Percentiles rank a stretch among this genome's conserved stretches.
These are phyloP conservation scores for Apamea monoglypha DNA, from an alignment of 2,888 invertebrate species.

Conservation along the genomic window DNA sequence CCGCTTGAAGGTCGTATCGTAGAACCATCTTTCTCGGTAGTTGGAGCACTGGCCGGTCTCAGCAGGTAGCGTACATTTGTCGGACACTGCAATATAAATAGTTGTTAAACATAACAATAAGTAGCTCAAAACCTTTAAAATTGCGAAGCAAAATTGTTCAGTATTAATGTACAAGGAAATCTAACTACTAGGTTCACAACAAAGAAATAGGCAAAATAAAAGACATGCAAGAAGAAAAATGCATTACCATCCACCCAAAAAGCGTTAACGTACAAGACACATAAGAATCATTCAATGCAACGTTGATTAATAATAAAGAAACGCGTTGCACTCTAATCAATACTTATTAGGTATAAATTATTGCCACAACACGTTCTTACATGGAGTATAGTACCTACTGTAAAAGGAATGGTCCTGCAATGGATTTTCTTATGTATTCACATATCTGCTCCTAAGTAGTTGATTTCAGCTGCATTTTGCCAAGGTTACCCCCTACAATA, in stretches of 20 bases:
- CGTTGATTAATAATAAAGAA: neutral
- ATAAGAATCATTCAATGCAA: neutral
- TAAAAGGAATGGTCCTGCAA: neutral
- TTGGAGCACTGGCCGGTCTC: slow-evolving; percentile 94
- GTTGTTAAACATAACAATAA: neutral
- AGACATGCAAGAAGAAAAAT: slow-evolving; percentile 32
- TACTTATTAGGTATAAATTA: neutral
- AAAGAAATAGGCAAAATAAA: neutral
- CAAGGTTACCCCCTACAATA: neutral
- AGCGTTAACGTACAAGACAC: slow-evolving; percentile 3
- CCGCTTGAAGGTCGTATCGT: slow-evolving; percentile 93
- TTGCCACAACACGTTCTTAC: neutral
- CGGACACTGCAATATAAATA: slow-evolving; percentile 75
- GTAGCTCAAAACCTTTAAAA: neutral
- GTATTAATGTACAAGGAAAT: neutral
- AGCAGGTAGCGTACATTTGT: slow-evolving; percentile 93
- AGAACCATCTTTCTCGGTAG: slow-evolving; percentile 95
- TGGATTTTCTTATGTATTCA: neutral
- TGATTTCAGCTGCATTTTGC: neutral
- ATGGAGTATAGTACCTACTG: neutral
- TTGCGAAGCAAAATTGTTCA: neutral
- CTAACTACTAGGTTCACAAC: neutral
- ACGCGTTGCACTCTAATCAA: neutral
- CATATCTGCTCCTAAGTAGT: neutral
- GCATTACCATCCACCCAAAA: slow-evolving; percentile 16